phyloP scores from a whole-genome alignment of 2,888 invertebrate species.

The Electrophaes corylata region DNA sequence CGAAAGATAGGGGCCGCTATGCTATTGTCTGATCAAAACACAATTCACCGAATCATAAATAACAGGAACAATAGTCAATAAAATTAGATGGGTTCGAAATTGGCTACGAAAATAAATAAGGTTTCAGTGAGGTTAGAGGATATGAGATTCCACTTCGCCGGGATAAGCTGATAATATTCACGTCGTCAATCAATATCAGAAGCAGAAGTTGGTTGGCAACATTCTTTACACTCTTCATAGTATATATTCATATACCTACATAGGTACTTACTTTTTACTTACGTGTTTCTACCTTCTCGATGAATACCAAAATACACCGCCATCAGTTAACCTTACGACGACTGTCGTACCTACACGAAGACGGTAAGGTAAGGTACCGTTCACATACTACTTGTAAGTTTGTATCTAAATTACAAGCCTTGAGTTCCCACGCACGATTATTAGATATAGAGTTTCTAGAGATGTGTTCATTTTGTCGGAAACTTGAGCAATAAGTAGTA shows the following conservation, averaged over 20 bases:
- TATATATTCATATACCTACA: background rate
- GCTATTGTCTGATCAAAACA: constrained; percentile 75
- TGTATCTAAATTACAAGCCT: too few species aligned
- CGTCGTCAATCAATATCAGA: constrained; percentile 44
- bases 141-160: constrained; percentile 56
- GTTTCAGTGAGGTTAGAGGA: constrained; percentile 53
- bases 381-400: too few species aligned
- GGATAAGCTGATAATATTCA: constrained; percentile 56
- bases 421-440: too few species aligned
- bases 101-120: constrained; percentile 66
- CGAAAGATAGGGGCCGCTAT: constrained; percentile 63
- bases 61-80: constrained; percentile 79
- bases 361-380: too few species aligned
- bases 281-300: background rate
- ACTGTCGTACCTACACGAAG: background rate
- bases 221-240: constrained; percentile 15
- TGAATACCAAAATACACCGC: background rate
- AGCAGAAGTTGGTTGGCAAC: constrained; percentile 30
- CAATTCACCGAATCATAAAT: constrained; percentile 77
- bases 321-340: background rate
- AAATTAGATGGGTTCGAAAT: constrained; percentile 72
- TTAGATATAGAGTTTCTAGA: too few species aligned
- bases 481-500: too few species aligned
- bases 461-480: too few species aligned
- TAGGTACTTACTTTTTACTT: background rate